A percentile compares a stretch with the other conserved stretches of the same genome.
Evolutionary conservation across 1,140 invertebrate species (phyloP).

Genomic region (Neodiprion pinetum): DNA sequence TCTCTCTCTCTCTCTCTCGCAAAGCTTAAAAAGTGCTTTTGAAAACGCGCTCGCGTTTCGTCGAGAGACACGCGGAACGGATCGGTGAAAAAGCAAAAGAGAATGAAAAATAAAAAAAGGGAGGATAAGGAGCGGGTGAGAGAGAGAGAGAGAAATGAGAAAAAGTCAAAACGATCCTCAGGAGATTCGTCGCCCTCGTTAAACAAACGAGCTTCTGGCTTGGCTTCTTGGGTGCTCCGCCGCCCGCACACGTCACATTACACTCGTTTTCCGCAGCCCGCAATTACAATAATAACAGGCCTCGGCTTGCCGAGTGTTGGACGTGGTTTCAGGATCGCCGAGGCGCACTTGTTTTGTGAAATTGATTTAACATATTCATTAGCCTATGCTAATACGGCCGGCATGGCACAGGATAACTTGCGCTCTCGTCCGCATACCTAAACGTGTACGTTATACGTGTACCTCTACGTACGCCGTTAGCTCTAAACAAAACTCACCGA

Average conservation of each 20-base stretch:
- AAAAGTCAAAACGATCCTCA: neutral
- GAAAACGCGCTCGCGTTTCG: too few relatives aligned
- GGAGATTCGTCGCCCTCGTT: slow-evolving; percentile 4
- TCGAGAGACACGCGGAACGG: too few relatives aligned
- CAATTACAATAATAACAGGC: slow-evolving; percentile 63
- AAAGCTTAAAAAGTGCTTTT: too few relatives aligned
- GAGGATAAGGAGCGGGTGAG: too few relatives aligned
- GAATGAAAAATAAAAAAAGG: too few relatives aligned
- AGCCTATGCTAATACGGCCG: slow-evolving; percentile 53
- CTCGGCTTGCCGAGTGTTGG: slow-evolving; percentile 32
- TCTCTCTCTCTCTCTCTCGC: slow-evolving; percentile 9
- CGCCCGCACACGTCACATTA: slow-evolving; percentile 58
- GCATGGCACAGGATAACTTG: too few relatives aligned
- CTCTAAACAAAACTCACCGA: too few relatives aligned
- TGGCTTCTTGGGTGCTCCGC: slow-evolving; percentile 5
- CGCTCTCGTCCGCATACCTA: too few relatives aligned
- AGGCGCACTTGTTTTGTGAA: slow-evolving; percentile 49
- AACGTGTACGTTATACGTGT: too few relatives aligned
- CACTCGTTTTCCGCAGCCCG: slow-evolving; percentile 60
- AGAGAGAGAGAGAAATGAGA: neutral
- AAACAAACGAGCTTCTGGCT: slow-evolving; percentile 2
- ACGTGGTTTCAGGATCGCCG: slow-evolving; percentile 11
- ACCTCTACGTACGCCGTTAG: too few relatives aligned
- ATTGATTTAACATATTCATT: slow-evolving; percentile 63
- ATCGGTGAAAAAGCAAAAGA: too few relatives aligned